Base-by-base conservation (phyloP, 1,140 invertebrate genomes). In the Diorhabda carinulata region DNA sequence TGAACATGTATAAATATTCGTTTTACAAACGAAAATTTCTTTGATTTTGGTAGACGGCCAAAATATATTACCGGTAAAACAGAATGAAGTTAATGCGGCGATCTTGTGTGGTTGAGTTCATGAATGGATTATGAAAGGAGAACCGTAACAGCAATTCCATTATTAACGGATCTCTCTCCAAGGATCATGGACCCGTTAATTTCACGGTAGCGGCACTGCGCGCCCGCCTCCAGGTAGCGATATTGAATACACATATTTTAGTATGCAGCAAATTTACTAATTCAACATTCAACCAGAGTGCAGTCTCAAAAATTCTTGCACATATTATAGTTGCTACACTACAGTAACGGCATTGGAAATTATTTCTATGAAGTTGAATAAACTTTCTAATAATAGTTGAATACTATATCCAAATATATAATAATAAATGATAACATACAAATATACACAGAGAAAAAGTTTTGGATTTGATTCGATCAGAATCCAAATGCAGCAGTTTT, bases 231-330 rank as follows among this genome's bases (percentile, higher is more conserved):
- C n/a, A 52, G 47, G 6, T 52, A 52, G 6, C 6, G 47, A 8
- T 52, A 52, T 52, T 52, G 47, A 52, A 52, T 52, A 52, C 47
- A 52, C 47, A 52, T 52, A 52, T 52, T 52, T 52, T 52, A 52
- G 47, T 52, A 52, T 52, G 47, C 47, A 52, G 47, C n/a, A n/a
- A n/a, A 52, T 52, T 52, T 52, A 52, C 47, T 52, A 52, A 52
- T 52, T 52, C 47, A 52, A 52, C 47, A 6, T 52, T 52, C 47
- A 6, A n/a, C 47, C 47, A 52, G 6, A 52, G 6, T 52, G 6
- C n/a, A 52, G 6, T n/a, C n/a, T 4, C 6, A 52, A 52, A 52
- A 52, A 8, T 52, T 52, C n/a, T 52, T 8, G 6, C 47, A 2
- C 47, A 52, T n/a, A 52, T 52, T 52, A 52, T 52, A 52, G 6